Base-by-base conservation (phyloP, 2,797 vertebrate genomes). In the Tamandua tetradactyla region DNA sequence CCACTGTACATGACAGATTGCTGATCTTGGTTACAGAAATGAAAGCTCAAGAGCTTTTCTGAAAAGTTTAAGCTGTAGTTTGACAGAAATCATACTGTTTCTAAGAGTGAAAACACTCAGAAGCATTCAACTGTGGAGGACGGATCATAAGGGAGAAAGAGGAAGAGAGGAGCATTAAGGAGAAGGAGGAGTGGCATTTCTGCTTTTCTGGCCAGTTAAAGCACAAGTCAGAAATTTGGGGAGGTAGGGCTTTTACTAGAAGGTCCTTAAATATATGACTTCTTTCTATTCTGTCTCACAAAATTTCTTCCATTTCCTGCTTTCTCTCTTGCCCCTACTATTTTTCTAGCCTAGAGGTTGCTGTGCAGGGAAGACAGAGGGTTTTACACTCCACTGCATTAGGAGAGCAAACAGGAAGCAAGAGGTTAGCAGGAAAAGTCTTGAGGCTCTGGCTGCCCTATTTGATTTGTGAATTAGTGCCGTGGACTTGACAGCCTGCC, bases 71-170 rank as follows among this genome's bases (percentile, higher is more conserved):
- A 95, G 76, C 93, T 93, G 86, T 91, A 82, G 52, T 94, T 95
- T 97, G 97, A 97, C 96, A 96, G 93, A 86, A 97, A 91, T 91
- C 96, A 85, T 82, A 94, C 79, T 95, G 88, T 78, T 95, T 89
- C 95, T 72, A 68, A 96, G 91, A 90, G 85, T 57, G 37, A 90
- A 93, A 95, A 89, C 81, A 95, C 81, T 95, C 95, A 61, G 79
- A 93, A 94, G 75, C 90, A 61, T 64, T 95, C 57, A 0, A 61
- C 85, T 94, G 84, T 96, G 64, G 94, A 93, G 79, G 68, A 91
- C 52, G 91, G 93, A 78, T 86, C 82, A 20, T 52, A 9, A 47
- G 93, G 79, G 94, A 96, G 61, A 40, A 71, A 89, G 79, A 84
- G 37, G 68, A 66, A 71, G 64, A 86, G 61, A 80, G 55, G n/a